phyloP scores from a whole-genome alignment of 2,888 invertebrate genomes.

The Zootermopsis nevadensis region DNA sequence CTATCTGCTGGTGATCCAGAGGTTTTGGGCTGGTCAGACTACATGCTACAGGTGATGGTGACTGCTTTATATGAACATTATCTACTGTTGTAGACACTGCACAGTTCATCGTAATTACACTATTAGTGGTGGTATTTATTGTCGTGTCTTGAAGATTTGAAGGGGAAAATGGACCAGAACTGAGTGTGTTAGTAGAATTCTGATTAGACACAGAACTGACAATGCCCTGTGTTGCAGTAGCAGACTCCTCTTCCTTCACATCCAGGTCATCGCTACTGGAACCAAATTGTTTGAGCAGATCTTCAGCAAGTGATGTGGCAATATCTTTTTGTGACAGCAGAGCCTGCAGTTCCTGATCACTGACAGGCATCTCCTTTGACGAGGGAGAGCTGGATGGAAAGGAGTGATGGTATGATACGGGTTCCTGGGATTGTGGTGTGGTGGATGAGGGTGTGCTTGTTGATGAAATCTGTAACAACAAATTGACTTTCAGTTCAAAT shows the following conservation, averaged over 20 bases:
- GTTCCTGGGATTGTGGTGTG: slow-evolving; percentile 39
- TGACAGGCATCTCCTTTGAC: slow-evolving; percentile 56
- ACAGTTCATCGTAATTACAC: slow-evolving; percentile 27
- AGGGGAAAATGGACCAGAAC: slow-evolving; percentile 69
- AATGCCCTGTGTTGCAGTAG: slow-evolving; percentile 24
- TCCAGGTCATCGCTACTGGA: slow-evolving; percentile 72
- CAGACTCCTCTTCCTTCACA: slow-evolving; percentile 59
- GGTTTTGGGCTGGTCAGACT: slow-evolving; percentile 34
- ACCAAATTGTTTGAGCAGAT: slow-evolving; percentile 86
- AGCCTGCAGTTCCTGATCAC: slow-evolving; percentile 79
- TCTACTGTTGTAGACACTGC: slow-evolving; percentile 18
- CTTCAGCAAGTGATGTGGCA: slow-evolving; percentile 85
- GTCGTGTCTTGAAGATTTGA: slow-evolving; percentile 61
- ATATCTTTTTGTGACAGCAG: slow-evolving; percentile 80
- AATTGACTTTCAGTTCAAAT: too few relatives aligned
- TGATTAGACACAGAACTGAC: slow-evolving; percentile 21
- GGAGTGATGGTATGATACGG: slow-evolving; percentile 24
- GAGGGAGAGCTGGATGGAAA: slow-evolving; percentile 41
- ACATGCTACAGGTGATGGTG: slow-evolving; percentile 26
- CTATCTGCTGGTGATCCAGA: not conserved
- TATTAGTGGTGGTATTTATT: not conserved
- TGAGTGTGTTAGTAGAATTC: slow-evolving; percentile 58
- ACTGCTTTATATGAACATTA: slow-evolving; percentile 28
- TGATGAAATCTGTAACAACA: not conserved
- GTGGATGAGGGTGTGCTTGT: not conserved